phyloP scores from a whole-genome alignment of 2,113 vertebrate species.

The Crotalus helleri region DNA sequence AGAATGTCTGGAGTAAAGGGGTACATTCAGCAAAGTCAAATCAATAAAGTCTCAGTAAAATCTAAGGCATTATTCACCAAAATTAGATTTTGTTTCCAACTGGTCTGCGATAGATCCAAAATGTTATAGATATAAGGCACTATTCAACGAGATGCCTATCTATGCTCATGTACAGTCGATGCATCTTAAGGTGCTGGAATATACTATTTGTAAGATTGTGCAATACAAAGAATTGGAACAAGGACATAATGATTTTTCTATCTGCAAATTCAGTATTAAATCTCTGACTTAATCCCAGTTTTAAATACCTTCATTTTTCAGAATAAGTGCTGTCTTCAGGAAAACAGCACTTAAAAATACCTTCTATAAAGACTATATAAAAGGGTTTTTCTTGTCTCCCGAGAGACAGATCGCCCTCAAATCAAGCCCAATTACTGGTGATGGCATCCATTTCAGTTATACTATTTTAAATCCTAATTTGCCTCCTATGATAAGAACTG shows the following conservation, averaged over 20 bases:
- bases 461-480: neutral
- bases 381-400: neutral
- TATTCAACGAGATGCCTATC: neutral
- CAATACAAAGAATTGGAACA: neutral
- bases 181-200: neutral
- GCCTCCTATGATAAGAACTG: neutral
- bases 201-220: neutral
- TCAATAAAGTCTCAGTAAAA: neutral
- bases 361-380: neutral
- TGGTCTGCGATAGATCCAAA: neutral
- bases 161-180: neutral
- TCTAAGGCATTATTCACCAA: neutral
- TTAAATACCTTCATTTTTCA: neutral
- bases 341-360: neutral
- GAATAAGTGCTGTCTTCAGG: neutral
- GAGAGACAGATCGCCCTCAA: neutral
- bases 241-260: neutral
- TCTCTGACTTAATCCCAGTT: neutral
- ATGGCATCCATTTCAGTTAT: neutral
- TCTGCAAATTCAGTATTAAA: neutral
- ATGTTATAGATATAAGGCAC: neutral
- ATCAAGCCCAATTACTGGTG: neutral
- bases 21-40: neutral
- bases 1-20: neutral
- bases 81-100: neutral